Evolutionary conservation across 1,140 invertebrate genomes (phyloP), one percentile per base, ranked within the genome.

Genomic region (Drosophila sucinea): DNA sequence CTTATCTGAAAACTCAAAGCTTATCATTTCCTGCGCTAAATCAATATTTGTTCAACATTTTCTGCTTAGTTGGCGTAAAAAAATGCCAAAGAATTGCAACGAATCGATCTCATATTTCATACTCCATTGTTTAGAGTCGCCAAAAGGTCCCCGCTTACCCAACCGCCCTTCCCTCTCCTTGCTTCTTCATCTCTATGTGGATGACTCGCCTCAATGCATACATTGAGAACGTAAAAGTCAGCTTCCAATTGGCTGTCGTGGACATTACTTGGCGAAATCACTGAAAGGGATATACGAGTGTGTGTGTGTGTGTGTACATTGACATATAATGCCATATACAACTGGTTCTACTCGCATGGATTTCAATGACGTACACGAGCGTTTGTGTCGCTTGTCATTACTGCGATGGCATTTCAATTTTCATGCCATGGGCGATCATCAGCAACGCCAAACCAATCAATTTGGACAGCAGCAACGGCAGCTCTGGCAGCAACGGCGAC

Each of bases 361-460:
- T 61, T 61, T 61, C 6, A 77, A 62, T 23, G 62, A 71, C 60
- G 38, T 71, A 54, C 40, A 71, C 44, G 67, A 71, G 56, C 57
- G 74, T 1, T 41, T 67, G 63, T 63, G 41, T 63, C 69, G 76
- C 63, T 62, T 81, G 63, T 78, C 79, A 67, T 82, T 82, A 79
- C 60, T 67, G 63, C 79, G 70, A 67, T 81, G 67, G 70, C 79
- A 70, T 74, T 81, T 82, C 70, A 82, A 81, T 82, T 81, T 78
- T 70, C 74, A 67, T 64, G 51, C 61, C 41, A 35, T 66, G 66
- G 25, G 33, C 33, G 51, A 27, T 17, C 38, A 75, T 32, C 72
- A 70, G 11, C 55, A 72, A 44, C 66, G 67, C 74, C 64, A 69
- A 65, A 54, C 73, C 64, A 76, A 81, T 81, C 78, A 80, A 71